Base-by-base conservation (phyloP, 2,113 vertebrate species). In the Nothocercus nigrocapillus region DNA sequence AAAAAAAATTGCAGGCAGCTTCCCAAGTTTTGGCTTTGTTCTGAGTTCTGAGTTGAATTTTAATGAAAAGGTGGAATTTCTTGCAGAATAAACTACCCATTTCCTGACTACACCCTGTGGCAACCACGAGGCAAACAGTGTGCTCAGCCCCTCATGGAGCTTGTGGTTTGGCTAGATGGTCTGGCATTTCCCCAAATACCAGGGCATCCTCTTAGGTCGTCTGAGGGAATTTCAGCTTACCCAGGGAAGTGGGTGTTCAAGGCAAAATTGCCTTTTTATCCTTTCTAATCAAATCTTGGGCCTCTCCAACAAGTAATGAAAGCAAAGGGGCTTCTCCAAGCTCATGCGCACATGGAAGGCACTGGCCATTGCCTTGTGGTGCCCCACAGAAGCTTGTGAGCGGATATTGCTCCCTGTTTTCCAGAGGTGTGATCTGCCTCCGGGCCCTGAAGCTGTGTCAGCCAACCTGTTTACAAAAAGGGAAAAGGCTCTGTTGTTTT, bases 101-200 rank as follows among this genome's bases (percentile, higher is more conserved):
- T 73, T 40, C 42, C 24, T 82, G 56, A 5, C 17, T 3, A 18
- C 40, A 21, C 54, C 14, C 74, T 24, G 30, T 32, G n/a, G 53
- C 62, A n/a, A 4, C 62, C 0, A 0, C 8, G 13, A 16, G 17
- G n/a, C 47, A 24, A 47, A n/a, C 2, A 0, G 4, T 3, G 16
- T 18, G 9, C 27, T 19, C 5, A 5, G 45, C 6, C 34, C 18
- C 30, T 42, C 47, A 9, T 20, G 20, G 17, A 32, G 13, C 28
- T 45, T 0, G 0, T 34, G 59, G 8, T 38, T 42, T 7, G 11
- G 13, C 61, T 82, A 53, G 28, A 32, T 58, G 54, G 16, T 58
- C 54, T 18, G 54, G 54, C 28, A 58, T 58, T 58, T 18, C 54
- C 47, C 42, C 1, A 1, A 20, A 36, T 25, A 16, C 14, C 0